phyloP scores from a whole-genome alignment of 2,888 invertebrate genomes.

The Tipula helvola region DNA sequence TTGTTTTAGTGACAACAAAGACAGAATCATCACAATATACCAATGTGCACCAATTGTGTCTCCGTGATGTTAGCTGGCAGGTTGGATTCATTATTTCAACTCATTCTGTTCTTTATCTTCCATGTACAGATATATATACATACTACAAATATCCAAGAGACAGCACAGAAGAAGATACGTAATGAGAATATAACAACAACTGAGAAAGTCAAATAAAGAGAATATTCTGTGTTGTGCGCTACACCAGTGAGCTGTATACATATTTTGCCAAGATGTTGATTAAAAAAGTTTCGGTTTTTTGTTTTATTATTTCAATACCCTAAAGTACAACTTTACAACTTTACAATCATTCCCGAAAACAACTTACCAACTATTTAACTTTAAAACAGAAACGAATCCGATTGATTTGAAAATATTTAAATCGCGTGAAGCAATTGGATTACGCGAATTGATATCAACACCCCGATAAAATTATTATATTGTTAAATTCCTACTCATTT shows the following conservation, averaged over 20 bases:
- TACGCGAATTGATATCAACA: neutral
- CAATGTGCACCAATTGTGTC: no score
- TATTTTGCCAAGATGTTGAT: neutral
- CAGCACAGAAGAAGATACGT: neutral
- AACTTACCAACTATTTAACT: neutral
- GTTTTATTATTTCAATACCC: constrained; percentile 4
- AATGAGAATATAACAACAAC: neutral
- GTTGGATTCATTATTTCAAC: no score
- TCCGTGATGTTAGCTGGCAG: no score
- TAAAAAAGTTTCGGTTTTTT: neutral
- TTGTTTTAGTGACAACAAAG: no score
- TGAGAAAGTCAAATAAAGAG: neutral
- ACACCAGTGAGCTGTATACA: neutral
- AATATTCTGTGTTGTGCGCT: neutral
- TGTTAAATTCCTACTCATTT: neutral
- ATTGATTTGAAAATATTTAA: no score
- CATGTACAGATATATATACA: neutral
- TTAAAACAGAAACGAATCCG: neutral
- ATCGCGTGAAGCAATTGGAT: neutral
- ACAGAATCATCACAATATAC: no score
- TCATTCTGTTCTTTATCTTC: no score
- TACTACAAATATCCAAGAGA: neutral
- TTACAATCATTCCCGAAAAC: neutral
- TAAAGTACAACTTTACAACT: neutral
- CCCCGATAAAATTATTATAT: neutral